A percentile compares a stretch with the other conserved stretches of the same genome.
Evolutionary conservation across 2,888 invertebrate species (phyloP).

Genomic region (Philonicus albiceps): DNA sequence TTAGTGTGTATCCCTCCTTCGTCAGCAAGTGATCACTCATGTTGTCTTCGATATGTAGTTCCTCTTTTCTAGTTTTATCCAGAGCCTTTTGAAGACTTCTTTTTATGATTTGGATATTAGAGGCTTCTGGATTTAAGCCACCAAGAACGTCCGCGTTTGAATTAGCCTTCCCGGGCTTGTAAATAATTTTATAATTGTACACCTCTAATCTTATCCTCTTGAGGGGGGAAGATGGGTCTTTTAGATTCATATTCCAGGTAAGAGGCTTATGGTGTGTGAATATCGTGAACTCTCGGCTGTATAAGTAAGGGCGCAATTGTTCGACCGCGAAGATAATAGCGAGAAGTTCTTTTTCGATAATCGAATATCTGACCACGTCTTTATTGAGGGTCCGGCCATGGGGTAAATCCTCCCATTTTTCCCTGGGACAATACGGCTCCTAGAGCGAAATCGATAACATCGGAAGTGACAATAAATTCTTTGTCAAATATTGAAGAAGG

Average conservation of each 20-base stretch:
- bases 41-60: too few relatives aligned
- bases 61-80: too few relatives aligned
- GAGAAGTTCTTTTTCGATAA: background rate
- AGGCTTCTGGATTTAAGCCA: background rate
- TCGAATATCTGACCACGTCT: background rate
- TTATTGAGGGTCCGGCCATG: too few relatives aligned
- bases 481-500: too few relatives aligned
- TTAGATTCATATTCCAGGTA: background rate
- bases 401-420: too few relatives aligned
- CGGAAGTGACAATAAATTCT: too few relatives aligned
- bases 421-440: too few relatives aligned
- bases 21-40: too few relatives aligned
- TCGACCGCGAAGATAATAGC: background rate
- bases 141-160: background rate
- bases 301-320: background rate
- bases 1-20: too few relatives aligned
- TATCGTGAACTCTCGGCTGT: background rate
- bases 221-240: background rate
- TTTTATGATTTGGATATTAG: too few relatives aligned
- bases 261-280: background rate
- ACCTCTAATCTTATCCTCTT: background rate
- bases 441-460: too few relatives aligned
- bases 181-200: background rate
- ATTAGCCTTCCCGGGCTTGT: background rate
- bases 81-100: too few relatives aligned